Percentiles rank a stretch among this genome's conserved stretches.
phyloP scores from a whole-genome alignment of 2,113 vertebrate species.

The Hiodon alosoides region DNA sequence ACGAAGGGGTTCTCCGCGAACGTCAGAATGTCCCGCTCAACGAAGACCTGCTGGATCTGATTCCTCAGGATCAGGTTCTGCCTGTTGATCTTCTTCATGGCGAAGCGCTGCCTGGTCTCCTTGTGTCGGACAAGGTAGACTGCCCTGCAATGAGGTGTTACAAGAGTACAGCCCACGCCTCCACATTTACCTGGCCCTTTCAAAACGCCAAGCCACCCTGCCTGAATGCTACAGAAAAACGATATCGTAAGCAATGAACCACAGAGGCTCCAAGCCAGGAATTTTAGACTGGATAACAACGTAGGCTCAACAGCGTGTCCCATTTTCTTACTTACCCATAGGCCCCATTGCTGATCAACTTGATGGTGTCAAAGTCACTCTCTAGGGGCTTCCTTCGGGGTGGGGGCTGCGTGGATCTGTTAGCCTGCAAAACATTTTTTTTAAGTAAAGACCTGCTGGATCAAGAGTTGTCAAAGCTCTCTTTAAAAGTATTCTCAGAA shows the following conservation, averaged over 20 bases:
- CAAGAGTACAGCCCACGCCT: background rate
- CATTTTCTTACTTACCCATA: slow-evolving; percentile 74
- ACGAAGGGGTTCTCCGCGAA: slow-evolving; percentile 97
- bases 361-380: slow-evolving; percentile 92
- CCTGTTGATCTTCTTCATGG: slow-evolving; percentile 98
- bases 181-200: background rate
- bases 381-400: slow-evolving; percentile 83
- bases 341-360: slow-evolving; percentile 93
- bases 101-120: slow-evolving; percentile 88
- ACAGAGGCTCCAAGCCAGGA: background rate
- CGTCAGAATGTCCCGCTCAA: slow-evolving; percentile 94
- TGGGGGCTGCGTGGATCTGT: slow-evolving; percentile 54
- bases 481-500: no score
- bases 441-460: slow-evolving; percentile 13
- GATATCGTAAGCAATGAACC: background rate
- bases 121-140: slow-evolving; percentile 91
- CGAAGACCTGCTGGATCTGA: slow-evolving; percentile 97
- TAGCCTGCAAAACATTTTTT: slow-evolving; percentile 45
- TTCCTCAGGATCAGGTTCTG: slow-evolving; percentile 94
- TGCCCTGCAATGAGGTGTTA: slow-evolving; percentile 59
- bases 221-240: background rate
- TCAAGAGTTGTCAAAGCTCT: background rate
- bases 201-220: background rate
- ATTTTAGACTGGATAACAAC: background rate
- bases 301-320: background rate